A percentile compares a stretch with the other conserved stretches of the same genome.
These are phyloP conservation scores for Embidobia sp. DNA, from an alignment of 2,888 invertebrate genomes.

Conservation along the genomic window DNA sequence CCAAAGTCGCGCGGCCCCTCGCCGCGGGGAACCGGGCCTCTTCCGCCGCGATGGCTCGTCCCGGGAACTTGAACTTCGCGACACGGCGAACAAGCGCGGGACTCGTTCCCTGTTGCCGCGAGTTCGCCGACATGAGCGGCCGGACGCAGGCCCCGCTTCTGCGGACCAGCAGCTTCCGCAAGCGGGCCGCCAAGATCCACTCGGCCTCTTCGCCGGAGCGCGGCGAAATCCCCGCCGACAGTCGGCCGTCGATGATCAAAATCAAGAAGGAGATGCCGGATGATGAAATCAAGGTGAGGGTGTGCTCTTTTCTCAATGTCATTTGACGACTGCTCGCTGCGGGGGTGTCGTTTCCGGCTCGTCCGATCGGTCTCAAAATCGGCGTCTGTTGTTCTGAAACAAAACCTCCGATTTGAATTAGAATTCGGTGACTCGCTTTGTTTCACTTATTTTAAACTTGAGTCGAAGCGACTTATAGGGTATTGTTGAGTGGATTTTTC, in stretches of 20 bases:
- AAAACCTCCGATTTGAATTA: too few relatives aligned
- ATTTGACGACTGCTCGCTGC: constrained; percentile 61
- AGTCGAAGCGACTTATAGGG: too few relatives aligned
- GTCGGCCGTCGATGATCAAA: constrained; percentile 43
- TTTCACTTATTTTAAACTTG: too few relatives aligned
- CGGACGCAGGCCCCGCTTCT: constrained; percentile 61
- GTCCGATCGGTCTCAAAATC: background rate
- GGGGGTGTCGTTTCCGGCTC: background rate
- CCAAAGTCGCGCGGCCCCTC: too few relatives aligned
- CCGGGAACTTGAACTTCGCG: too few relatives aligned
- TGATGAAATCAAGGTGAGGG: constrained; percentile 63
- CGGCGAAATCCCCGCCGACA: constrained; percentile 27
- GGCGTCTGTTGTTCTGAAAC: too few relatives aligned
- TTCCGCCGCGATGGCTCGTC: too few relatives aligned
- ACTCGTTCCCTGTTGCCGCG: too few relatives aligned
- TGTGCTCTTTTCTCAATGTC: background rate
- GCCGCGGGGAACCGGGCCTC: too few relatives aligned
- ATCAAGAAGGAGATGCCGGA: constrained; percentile 65
- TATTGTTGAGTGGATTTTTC: too few relatives aligned
- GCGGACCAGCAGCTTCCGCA: constrained; percentile 61
- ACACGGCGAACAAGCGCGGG: too few relatives aligned
- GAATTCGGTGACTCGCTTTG: too few relatives aligned
- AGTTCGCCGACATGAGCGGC: constrained; percentile 58
- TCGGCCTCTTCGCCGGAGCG: constrained; percentile 53
- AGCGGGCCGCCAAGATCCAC: constrained; percentile 42